Evolutionary conservation across 2,888 invertebrate species (phyloP), one percentile per base, ranked within the genome.

Genomic region (Emmelina monodactyla): DNA sequence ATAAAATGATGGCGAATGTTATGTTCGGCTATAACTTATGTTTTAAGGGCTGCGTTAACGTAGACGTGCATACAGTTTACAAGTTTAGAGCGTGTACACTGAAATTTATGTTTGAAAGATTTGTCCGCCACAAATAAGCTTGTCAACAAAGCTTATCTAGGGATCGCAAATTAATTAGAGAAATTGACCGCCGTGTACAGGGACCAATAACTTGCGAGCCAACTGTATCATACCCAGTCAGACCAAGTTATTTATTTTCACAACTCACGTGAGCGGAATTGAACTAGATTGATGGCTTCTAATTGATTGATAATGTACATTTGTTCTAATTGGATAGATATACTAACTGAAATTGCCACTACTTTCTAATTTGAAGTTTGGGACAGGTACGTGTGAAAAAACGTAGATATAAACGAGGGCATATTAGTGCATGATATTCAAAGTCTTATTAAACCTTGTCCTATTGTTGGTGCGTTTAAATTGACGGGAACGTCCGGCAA

Each of bases 161-260:
- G 66, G 71, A 79, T 79, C 79, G 73, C 72, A 78, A 78, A 78
- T 78, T 79, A 79, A 79, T 79, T 79, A 79, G 78, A 78, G 78
- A 78, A 76, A 78, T 79, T 79, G 78, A 76, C 69, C 72, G 72
- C 65, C 61, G 65, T 57, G 72, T 60, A 60, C 62, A 53, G 79
- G 79, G 79, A 76, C 70, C 75, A 63, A 78, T 79, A 79, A 78
- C 78, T 79, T 73, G 76, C 75, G 64, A n/a, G 67, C 70, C 64
- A 67, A 62, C 63, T 70, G 72, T 79, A 78, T 78, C 76, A 79
- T 78, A 76, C 69, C 69, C 59, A 59, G 52, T 61, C 55, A 52
- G 58, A n/a, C n/a, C n/a, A n/a, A n/a, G 58, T 73, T 76, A 72
- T 78, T 78, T 78, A 79, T 79, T 71, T 70, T 70, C 65, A 70